phyloP scores from a whole-genome alignment of 2,113 vertebrate species.

The Sprattus sprattus region DNA sequence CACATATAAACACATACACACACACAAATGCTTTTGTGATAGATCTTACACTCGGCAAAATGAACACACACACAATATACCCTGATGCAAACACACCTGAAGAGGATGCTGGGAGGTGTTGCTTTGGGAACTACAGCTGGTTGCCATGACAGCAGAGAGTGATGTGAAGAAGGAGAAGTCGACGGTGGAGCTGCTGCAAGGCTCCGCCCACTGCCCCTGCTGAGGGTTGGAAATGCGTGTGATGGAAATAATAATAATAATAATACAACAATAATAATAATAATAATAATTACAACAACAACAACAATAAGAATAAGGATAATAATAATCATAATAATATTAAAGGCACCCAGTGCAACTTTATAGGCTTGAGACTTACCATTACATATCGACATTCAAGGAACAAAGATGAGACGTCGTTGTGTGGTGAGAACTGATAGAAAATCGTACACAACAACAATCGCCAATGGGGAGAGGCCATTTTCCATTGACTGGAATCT shows the following conservation, averaged over 20 bases:
- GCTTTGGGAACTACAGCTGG: conserved; percentile 38
- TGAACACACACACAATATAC: neutral
- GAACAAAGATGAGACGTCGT: no score
- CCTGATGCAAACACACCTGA: neutral
- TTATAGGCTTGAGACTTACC: no score
- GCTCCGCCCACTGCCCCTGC: conserved; percentile 52
- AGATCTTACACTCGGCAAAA: no score
- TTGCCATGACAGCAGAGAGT: conserved; percentile 54
- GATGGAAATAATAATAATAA: conserved; percentile 15
- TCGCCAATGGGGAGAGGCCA: no score
- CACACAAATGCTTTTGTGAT: neutral
- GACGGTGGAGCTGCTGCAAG: conserved; percentile 50
- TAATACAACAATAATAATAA: neutral
- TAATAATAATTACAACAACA: neutral
- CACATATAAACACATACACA: conserved; percentile 10
- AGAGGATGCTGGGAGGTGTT: conserved; percentile 10
- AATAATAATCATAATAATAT: no score
- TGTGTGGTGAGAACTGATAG: no score
- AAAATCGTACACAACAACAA: no score
- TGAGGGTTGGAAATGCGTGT: conserved; percentile 32
- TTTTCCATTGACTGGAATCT: no score
- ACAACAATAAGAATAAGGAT: no score
- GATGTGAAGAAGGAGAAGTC: conserved; percentile 65
- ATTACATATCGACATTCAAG: no score
- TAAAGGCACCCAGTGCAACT: no score